Evolutionary conservation across 2,888 invertebrate species (phyloP).

Genomic region (Panopea generosa): DNA sequence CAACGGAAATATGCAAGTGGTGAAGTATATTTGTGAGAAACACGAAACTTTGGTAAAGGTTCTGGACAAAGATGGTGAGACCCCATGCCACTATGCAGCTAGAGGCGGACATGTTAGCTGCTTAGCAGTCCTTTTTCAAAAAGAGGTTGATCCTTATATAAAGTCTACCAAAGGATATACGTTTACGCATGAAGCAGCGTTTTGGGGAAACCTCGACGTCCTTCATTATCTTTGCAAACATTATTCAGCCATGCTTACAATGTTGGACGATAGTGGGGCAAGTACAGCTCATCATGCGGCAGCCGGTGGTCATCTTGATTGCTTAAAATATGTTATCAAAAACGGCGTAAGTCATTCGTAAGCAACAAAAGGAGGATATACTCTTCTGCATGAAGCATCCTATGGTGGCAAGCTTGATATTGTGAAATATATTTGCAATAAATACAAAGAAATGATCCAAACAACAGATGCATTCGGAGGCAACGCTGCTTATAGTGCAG

Average conservation of each 20-base stretch:
- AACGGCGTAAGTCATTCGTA: slow-evolving; percentile 19
- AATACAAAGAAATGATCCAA: slow-evolving; percentile 30
- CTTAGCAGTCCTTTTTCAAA: slow-evolving; percentile 25
- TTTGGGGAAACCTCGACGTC: slow-evolving; percentile 34
- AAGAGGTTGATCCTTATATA: slow-evolving; percentile 16
- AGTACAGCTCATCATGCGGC: slow-evolving; percentile 57
- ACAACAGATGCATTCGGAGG: slow-evolving; percentile 36
- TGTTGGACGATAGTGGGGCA: slow-evolving; percentile 47
- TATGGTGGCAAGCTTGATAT: slow-evolving; percentile 46
- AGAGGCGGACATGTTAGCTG: slow-evolving; percentile 37
- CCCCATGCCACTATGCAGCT: slow-evolving; percentile 18
- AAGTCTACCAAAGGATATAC: slow-evolving; percentile 48
- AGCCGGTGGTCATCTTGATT: slow-evolving; percentile 49
- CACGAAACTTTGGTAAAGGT: too few species aligned
- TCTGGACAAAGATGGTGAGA: too few species aligned
- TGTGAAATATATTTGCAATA: slow-evolving; percentile 40
- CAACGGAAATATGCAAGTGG: too few species aligned
- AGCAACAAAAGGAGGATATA: slow-evolving; percentile 30
- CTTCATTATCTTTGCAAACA: slow-evolving; percentile 37
- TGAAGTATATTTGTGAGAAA: too few species aligned
- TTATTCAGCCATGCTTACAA: slow-evolving; percentile 23
- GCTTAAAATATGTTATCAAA: slow-evolving; percentile 32
- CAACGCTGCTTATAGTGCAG: slow-evolving; percentile 47
- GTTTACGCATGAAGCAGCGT: slow-evolving; percentile 53
- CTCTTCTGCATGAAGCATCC: slow-evolving; percentile 51